A percentile compares a stretch with the other conserved stretches of the same genome.
Conservation (phyloP, 1,140 invertebrate species). For the Galleria mellonella region DNA sequence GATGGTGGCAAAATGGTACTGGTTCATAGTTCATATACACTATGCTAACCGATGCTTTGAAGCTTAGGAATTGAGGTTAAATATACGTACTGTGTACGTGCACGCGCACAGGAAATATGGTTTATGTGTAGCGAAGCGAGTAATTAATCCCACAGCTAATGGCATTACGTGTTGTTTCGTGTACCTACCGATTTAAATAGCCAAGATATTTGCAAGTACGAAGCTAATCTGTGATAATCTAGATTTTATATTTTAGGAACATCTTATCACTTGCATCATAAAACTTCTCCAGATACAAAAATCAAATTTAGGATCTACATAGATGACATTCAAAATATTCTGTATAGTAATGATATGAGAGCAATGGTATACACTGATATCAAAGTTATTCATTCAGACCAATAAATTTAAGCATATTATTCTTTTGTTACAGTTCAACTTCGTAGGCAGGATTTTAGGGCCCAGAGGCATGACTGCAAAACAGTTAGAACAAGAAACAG, state of each 20-base stretch:
- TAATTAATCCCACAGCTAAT: slow-evolving; percentile 55
- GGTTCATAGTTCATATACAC: slow-evolving; percentile 56
- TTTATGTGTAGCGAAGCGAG: slow-evolving; percentile 45
- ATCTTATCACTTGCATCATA: too few relatives aligned
- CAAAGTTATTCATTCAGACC: too few relatives aligned
- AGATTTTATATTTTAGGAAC: too few relatives aligned
- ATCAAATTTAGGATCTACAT: too few relatives aligned
- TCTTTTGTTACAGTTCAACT: slow-evolving; percentile 95
- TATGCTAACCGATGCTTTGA: slow-evolving; percentile 47
- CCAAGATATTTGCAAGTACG: slow-evolving; percentile 5
- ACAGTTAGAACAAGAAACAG: slow-evolving; percentile 99
- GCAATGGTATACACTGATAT: too few relatives aligned
- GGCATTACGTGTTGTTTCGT: slow-evolving; percentile 32
- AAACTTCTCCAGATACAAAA: too few relatives aligned
- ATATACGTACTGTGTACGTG: slow-evolving; percentile 28
- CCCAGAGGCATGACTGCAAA: slow-evolving; percentile 99
- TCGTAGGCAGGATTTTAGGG: slow-evolving; percentile 99
- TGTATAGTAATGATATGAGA: too few relatives aligned
- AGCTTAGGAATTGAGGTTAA: slow-evolving; percentile 54
- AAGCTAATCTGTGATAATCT: too few relatives aligned
- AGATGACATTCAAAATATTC: too few relatives aligned
- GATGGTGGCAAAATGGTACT: slow-evolving; percentile 45
- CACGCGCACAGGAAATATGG: slow-evolving; percentile 40
- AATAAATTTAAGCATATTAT: neutral
- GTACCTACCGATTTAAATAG: slow-evolving; percentile 22